These are phyloP conservation scores for Wasmannia auropunctata DNA, from an alignment of 1,140 invertebrate genomes.

Conservation along the genomic window DNA sequence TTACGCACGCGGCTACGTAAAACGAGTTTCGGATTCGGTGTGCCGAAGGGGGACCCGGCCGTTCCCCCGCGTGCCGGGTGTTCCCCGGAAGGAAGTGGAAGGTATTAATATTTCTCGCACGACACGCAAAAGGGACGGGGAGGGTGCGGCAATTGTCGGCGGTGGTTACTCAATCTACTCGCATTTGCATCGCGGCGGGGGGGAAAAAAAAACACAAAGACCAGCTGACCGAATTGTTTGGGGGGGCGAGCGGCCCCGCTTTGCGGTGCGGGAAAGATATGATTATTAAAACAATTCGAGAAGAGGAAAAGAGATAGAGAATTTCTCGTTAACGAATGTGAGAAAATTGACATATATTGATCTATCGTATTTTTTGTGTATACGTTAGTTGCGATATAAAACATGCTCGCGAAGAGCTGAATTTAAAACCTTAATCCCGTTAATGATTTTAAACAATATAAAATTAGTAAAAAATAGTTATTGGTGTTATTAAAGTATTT, in stretches of 20 bases:
- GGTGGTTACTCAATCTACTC: slow-evolving; percentile 41
- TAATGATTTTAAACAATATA: not conserved
- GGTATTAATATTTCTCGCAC: slow-evolving; percentile 68
- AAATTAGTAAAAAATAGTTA: not conserved
- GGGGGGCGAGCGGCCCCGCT: not conserved
- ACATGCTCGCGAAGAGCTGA: not conserved
- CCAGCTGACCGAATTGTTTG: slow-evolving; percentile 10
- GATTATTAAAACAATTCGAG: slow-evolving; percentile 14
- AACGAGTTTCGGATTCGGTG: slow-evolving; percentile 63
- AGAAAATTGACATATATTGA: not conserved
- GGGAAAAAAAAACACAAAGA: not conserved
- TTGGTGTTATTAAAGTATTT: not conserved
- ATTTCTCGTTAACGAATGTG: slow-evolving; percentile 3
- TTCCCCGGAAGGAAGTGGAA: slow-evolving; percentile 70
- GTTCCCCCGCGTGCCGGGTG: not conserved
- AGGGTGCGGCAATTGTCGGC: slow-evolving; percentile 33
- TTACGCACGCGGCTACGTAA: slow-evolving; percentile 22
- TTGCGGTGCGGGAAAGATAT: not conserved
- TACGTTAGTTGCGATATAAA: not conserved
- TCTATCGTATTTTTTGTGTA: not conserved
- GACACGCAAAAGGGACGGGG: not conserved
- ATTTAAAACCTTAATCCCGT: not conserved
- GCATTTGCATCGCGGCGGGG: slow-evolving; percentile 20
- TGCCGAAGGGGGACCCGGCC: slow-evolving; percentile 12
- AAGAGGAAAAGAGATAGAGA: not conserved